Evolutionary conservation across 2,888 invertebrate genomes (phyloP).

Genomic region (Eudemis profundana): DNA sequence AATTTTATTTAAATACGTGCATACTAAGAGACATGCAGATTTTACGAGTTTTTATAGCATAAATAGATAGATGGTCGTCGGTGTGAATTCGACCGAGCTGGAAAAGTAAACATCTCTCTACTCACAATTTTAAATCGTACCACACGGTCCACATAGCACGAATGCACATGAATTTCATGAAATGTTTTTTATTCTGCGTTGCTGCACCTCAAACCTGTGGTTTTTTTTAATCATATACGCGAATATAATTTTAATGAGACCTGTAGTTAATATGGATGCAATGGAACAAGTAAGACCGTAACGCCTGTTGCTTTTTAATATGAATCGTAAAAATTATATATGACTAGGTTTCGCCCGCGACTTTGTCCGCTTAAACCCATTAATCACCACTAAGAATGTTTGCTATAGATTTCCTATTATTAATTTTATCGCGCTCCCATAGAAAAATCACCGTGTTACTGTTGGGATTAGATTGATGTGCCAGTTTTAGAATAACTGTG

Average conservation of each 20-base stretch:
- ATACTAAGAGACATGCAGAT: not conserved
- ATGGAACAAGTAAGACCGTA: not conserved
- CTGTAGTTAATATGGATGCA: not conserved
- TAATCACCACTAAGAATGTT: no score
- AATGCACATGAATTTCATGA: slow-evolving; percentile 17
- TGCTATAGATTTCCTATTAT: no score
- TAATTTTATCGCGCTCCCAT: no score
- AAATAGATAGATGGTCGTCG: not conserved
- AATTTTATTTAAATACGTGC: no score
- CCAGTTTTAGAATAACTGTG: no score
- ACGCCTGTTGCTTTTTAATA: not conserved
- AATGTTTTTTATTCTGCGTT: slow-evolving; percentile 1
- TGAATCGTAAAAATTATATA: not conserved
- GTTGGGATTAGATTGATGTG: no score
- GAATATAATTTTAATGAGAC: not conserved
- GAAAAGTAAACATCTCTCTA: slow-evolving; percentile 26
- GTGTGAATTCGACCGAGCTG: slow-evolving; percentile 3
- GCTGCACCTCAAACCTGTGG: not conserved
- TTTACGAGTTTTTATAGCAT: not conserved
- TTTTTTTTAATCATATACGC: not conserved
- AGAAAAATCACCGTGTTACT: no score
- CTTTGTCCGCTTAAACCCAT: no score
- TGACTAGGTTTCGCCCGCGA: no score
- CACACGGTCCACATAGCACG: slow-evolving; percentile 7
- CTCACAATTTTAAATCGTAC: slow-evolving; percentile 35